phyloP scores from a whole-genome alignment of 35 echinoderm and acorn worm genomes.

The Apostichopus parvimensis region DNA sequence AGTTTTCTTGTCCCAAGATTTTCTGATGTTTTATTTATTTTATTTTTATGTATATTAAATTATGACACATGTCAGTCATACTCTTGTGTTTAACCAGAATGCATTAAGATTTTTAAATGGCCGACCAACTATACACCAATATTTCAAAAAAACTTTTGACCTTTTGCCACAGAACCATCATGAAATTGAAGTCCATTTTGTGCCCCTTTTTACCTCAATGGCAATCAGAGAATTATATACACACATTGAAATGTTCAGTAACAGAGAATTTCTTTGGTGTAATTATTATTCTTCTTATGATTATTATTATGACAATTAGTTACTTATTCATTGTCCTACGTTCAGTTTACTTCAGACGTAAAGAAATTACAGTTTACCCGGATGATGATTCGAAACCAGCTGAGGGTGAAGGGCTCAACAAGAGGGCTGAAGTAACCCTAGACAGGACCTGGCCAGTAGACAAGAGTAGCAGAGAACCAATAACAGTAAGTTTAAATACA shows the following conservation, averaged over 20 bases:
- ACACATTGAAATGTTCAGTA: too few relatives aligned
- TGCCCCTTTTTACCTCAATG: neutral
- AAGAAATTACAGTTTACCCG: conserved; percentile 94
- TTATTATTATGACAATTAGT: neutral
- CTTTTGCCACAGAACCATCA: neutral
- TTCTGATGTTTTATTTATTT: neutral
- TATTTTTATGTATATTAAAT: neutral
- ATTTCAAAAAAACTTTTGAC: too few relatives aligned
- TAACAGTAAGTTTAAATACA: conserved; percentile 48
- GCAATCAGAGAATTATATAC: neutral
- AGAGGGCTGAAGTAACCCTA: conserved; percentile 95
- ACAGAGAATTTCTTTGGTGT: too few relatives aligned
- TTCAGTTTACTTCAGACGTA: conserved; percentile 91
- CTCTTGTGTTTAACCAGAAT: neutral
- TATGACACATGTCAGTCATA: neutral
- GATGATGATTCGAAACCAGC: conserved; percentile 80
- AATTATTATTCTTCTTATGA: too few relatives aligned
- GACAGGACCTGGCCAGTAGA: conserved; percentile 93
- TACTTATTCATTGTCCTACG: neutral
- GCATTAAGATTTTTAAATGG: neutral
- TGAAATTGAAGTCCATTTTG: neutral
- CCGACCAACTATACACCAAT: too few relatives aligned
- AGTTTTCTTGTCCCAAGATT: neutral
- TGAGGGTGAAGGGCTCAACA: conserved; percentile 81
- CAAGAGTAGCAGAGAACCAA: conserved; percentile 82